These are phyloP conservation scores for Zaprionus africanus DNA, from an alignment of 1,140 invertebrate species.

Conservation along the genomic window DNA sequence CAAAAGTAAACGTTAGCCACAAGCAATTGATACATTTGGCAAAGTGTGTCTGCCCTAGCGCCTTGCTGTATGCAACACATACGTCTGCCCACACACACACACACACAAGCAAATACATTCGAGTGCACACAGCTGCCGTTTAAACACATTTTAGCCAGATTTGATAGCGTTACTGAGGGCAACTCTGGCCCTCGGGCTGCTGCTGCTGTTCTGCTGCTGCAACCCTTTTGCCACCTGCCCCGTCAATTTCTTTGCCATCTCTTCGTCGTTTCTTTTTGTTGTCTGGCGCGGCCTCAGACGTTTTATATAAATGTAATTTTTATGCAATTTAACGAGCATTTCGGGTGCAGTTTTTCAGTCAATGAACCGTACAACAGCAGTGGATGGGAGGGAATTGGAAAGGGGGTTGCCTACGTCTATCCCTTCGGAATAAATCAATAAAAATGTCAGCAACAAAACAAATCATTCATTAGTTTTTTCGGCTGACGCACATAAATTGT, in stretches of 20 bases:
- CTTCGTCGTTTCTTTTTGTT: slow-evolving; percentile 7
- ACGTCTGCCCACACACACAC: background rate
- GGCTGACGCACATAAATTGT: slow-evolving; percentile 40
- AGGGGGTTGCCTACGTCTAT: no score
- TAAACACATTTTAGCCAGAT: slow-evolving; percentile 22
- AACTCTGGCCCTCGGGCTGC: background rate
- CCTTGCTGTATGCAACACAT: slow-evolving; percentile 1
- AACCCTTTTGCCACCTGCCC: slow-evolving; percentile 9
- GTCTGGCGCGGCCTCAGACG: slow-evolving; percentile 9
- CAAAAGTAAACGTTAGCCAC: background rate
- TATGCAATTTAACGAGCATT: slow-evolving; percentile 48
- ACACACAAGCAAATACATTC: slow-evolving; percentile 12
- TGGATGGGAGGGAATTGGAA: no score
- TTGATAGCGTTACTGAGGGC: background rate
- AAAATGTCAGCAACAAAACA: slow-evolving; percentile 71
- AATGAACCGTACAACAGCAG: background rate
- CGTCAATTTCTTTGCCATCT: background rate
- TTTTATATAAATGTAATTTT: slow-evolving; percentile 45
- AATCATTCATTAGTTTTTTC: slow-evolving; percentile 69
- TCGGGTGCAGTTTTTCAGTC: slow-evolving; percentile 34
- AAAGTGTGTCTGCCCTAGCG: background rate
- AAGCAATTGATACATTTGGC: slow-evolving; percentile 29
- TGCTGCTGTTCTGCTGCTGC: background rate
- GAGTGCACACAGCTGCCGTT: slow-evolving; percentile 13
- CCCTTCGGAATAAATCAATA: slow-evolving; percentile 65